Base-by-base conservation (phyloP, 2,113 vertebrate genomes). In the Mellivora capensis region DNA sequence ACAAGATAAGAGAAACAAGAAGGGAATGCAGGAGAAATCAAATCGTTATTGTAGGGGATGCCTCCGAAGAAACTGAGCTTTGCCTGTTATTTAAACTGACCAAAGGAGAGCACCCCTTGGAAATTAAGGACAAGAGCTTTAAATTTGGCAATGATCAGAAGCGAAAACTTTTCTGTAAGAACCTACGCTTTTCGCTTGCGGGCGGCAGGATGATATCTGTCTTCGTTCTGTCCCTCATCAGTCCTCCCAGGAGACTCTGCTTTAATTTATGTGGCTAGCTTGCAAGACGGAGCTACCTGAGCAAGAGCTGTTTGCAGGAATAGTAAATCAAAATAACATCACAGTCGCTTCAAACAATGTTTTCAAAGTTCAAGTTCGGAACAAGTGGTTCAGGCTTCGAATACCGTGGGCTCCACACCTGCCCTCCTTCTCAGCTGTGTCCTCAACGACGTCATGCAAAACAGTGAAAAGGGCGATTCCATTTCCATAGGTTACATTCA, bases 81-180 rank as follows among this genome's bases (percentile, higher is more conserved):
- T 69, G 89, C 93, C 80, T 72, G 64, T 81, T 95, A 83, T 97
- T 97, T 98, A 97, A 97, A 96, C 88, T 96, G 91, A 96, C 93
- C 67, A 74, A 74, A 93, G 44, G 44, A 97, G 96, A 97, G 87
- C 97, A 96, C 95, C 96, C 90, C 97, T 96, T 94, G 98, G 97
- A 93, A 69, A 98, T 95, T 94, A 98, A 95, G 81, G 82, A 94
- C 94, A 89, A 97, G 92, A 96, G 96, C 93, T 95, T 98, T 97
- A 97, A 98, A 98, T 94, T 94, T 89, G 94, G 97, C 95, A 97
- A 62, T 97, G 95, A 96, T 91, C 85, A 76, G 90, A 97, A 71
- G 74, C 83, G 94, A 92, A 97, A 97, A 98, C 76, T 83, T 98
- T 96, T 97, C 98, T 97, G 96, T 98, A 93, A 97, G 97, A 98